Percentiles rank a stretch among this genome's conserved stretches.
Evolutionary conservation across 37 sponge, comb jelly and placozoan genomes (phyloP).

Genomic region (Geodia barretti): DNA sequence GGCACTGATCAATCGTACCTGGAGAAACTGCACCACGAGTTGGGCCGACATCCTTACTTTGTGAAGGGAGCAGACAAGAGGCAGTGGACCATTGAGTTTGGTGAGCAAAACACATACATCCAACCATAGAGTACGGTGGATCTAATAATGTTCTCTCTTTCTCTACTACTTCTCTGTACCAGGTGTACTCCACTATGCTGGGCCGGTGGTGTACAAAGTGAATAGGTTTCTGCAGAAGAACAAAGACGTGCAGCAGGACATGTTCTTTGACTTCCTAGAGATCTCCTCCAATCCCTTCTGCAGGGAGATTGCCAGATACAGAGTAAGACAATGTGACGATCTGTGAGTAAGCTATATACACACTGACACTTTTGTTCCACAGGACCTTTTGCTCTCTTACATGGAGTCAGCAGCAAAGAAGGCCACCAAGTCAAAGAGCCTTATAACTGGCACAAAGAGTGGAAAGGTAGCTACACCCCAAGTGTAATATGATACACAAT

Average conservation of each 20-base stretch:
- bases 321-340: constrained; percentile 42
- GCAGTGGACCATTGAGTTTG: constrained; percentile 81
- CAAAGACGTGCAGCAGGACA: constrained; percentile 93
- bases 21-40: constrained; percentile 84
- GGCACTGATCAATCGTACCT: constrained; percentile 85
- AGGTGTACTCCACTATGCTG: constrained; percentile 81
- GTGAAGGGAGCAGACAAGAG: constrained; percentile 84
- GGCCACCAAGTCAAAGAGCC: constrained; percentile 60
- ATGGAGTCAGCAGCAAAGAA: constrained; percentile 66
- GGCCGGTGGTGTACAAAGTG: constrained; percentile 83
- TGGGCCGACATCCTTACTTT: constrained; percentile 71
- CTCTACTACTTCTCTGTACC: no score
- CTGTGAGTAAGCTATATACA: background rate
- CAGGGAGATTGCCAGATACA: constrained; percentile 66
- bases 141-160: no score
- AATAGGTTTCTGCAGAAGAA: constrained; percentile 88
- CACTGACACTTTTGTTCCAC: background rate
- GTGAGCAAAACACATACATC: constrained; percentile 33
- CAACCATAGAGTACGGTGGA: no score
- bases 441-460: constrained; percentile 73
- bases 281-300: constrained; percentile 67
- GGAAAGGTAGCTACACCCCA: constrained; percentile 60
- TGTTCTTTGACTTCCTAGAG: constrained; percentile 87
- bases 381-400: constrained; percentile 79
- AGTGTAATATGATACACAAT: background rate